Evolutionary conservation across 2,113 vertebrate species (phyloP).

Genomic region (Anoplopoma fimbria): DNA sequence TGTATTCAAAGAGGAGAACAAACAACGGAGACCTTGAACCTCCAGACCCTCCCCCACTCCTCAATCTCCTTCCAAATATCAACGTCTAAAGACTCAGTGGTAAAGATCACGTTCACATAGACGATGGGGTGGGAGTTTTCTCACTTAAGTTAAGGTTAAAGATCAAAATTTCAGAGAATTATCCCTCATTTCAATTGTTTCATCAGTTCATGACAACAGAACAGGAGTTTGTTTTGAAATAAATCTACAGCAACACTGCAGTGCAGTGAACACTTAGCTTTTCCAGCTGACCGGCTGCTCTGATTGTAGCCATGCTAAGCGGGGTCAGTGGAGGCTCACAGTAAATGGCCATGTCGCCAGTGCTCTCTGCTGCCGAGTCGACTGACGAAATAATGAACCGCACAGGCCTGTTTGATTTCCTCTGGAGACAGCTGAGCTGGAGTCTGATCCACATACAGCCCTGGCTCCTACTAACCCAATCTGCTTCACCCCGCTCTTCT

Average conservation of each 20-base stretch:
- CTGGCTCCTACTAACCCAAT: constrained; percentile 78
- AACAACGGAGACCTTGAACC: constrained; percentile 61
- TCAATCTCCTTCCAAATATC: constrained; percentile 43
- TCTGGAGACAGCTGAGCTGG: constrained; percentile 79
- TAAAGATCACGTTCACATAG: constrained; percentile 58
- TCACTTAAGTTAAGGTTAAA: constrained; percentile 7
- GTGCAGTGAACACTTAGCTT: constrained; percentile 39
- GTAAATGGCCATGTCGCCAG: constrained; percentile 77
- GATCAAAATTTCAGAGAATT: constrained; percentile 24
- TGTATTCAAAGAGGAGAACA: constrained; percentile 70
- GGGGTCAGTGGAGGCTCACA: constrained; percentile 65
- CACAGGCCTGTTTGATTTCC: constrained; percentile 79
- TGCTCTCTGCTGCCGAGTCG: constrained; percentile 65
- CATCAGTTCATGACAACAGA: constrained; percentile 7
- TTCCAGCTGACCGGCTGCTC: constrained; percentile 52
- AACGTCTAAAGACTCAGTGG: constrained; percentile 37
- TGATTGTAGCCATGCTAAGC: constrained; percentile 43
- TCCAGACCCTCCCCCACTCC: constrained; percentile 39
- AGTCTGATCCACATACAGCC: constrained; percentile 75
- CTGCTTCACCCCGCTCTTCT: constrained; percentile 64
- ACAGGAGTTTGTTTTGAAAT: constrained; percentile 29
- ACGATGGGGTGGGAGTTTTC: constrained; percentile 1
- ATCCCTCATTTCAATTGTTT: background rate
- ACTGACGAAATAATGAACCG: constrained; percentile 78
- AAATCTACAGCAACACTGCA: constrained; percentile 22